These are phyloP conservation scores for Norana najaformis DNA, from an alignment of 2,888 invertebrate genomes.

Conservation along the genomic window DNA sequence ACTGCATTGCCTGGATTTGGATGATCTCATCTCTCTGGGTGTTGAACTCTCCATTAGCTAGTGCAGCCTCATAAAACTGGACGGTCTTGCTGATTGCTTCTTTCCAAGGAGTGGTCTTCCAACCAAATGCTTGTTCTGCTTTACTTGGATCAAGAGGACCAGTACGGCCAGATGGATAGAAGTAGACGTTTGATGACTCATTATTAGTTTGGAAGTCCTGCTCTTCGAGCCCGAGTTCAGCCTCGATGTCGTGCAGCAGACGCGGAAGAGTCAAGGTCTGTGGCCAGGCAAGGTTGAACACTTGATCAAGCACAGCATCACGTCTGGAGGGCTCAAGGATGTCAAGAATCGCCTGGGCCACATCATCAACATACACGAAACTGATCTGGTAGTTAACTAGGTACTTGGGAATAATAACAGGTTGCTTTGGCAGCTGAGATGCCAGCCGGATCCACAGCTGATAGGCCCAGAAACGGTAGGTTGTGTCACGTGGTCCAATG, in stretches of 20 bases:
- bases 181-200: constrained; percentile 45
- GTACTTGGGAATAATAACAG: constrained; percentile 55
- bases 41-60: constrained; percentile 47
- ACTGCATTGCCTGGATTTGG: constrained; percentile 49
- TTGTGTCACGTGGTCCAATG: constrained; percentile 64
- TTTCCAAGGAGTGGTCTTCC: constrained; percentile 59
- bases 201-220: constrained; percentile 28
- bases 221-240: constrained; percentile 34
- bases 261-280: constrained; percentile 57
- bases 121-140: constrained; percentile 55
- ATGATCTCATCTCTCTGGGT: constrained; percentile 52
- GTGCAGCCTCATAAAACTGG: constrained; percentile 60
- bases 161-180: constrained; percentile 62
- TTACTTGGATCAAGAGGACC: constrained; percentile 61
- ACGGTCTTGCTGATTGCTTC: constrained; percentile 57
- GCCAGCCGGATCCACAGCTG: constrained; percentile 63
- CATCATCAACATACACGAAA: constrained; percentile 63
- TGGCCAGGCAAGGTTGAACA: constrained; percentile 62
- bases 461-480: constrained; percentile 64
- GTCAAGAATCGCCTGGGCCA: constrained; percentile 55
- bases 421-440: constrained; percentile 44
- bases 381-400: constrained; percentile 57
- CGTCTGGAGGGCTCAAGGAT: background rate
- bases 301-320: constrained; percentile 49
- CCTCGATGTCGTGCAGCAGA: constrained; percentile 53